phyloP scores from a whole-genome alignment of 2,113 vertebrate genomes.

The Elephantulus edwardii region DNA sequence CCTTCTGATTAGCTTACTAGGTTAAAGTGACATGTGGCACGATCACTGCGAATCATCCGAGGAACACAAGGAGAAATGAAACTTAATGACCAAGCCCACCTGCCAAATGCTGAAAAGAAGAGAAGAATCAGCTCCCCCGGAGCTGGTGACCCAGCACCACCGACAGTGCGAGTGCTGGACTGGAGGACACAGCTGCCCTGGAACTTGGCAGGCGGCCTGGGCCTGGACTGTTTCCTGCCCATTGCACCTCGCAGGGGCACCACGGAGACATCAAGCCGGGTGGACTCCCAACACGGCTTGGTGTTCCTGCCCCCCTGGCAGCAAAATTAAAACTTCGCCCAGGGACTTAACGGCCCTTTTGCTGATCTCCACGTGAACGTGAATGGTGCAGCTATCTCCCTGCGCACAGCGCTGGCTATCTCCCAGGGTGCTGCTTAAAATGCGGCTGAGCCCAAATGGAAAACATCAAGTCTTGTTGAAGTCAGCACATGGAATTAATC shows the following conservation, averaged over 20 bases:
- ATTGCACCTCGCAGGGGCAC: not conserved
- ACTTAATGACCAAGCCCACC: not conserved
- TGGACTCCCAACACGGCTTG: constrained; percentile 34
- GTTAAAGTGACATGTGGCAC: constrained; percentile 57
- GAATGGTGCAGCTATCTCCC: constrained; percentile 59
- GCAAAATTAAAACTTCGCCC: constrained; percentile 55
- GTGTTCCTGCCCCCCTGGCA: not conserved
- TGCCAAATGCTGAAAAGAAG: not conserved
- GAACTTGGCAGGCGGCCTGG: not conserved
- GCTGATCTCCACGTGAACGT: constrained; percentile 51
- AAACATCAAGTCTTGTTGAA: constrained; percentile 62
- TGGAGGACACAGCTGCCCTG: not conserved
- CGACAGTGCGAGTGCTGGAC: rapidly evolving
- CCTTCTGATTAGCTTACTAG: constrained; percentile 28
- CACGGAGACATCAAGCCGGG: constrained; percentile 27
- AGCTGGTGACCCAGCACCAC: not conserved
- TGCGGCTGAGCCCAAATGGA: constrained; percentile 51
- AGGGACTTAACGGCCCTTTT: constrained; percentile 64
- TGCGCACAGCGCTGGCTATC: not conserved
- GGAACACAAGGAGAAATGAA: constrained; percentile 11
- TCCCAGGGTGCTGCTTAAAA: constrained; percentile 58
- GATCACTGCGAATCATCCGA: constrained; percentile 14
- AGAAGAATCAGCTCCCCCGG: not conserved
- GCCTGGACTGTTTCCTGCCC: not conserved
- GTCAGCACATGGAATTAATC: constrained; percentile 75